phyloP scores from a whole-genome alignment of 2,113 vertebrate species.

The Prunella fulvescens region DNA sequence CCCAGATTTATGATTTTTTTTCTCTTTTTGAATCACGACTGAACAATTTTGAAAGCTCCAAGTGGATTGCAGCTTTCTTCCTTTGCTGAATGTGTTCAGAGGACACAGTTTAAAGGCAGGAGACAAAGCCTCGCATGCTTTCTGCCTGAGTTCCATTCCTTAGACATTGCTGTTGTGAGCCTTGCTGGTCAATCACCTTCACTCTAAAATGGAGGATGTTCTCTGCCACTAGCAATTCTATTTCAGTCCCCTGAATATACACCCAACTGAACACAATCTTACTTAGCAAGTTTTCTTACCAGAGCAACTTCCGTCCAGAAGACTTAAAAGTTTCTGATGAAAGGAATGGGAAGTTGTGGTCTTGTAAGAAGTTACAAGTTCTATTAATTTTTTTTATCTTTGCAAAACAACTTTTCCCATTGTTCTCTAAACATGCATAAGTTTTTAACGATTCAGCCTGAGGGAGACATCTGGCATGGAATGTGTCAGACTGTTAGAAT shows the following conservation, averaged over 20 bases:
- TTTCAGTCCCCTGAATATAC: background rate
- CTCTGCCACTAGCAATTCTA: background rate
- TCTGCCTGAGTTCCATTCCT: background rate
- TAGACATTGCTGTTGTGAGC: too few relatives aligned
- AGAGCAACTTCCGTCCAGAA: background rate
- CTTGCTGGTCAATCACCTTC: too few relatives aligned
- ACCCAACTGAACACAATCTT: background rate
- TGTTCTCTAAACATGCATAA: background rate
- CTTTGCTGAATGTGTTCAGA: background rate
- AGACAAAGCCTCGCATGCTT: background rate
- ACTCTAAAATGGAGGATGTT: background rate
- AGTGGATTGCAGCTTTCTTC: background rate
- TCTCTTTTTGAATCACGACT: background rate
- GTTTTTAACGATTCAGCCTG: background rate
- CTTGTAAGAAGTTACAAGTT: background rate
- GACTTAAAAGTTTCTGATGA: background rate
- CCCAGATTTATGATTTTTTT: background rate
- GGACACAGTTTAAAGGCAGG: background rate
- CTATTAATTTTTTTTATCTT: background rate
- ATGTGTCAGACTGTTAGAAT: background rate
- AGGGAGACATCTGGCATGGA: background rate
- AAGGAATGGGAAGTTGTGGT: background rate
- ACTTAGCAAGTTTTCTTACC: background rate
- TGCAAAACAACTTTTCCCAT: conserved; percentile 19
- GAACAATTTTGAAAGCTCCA: background rate